phyloP scores from a whole-genome alignment of 2,888 invertebrate species.

The Chloromyia formosa region DNA sequence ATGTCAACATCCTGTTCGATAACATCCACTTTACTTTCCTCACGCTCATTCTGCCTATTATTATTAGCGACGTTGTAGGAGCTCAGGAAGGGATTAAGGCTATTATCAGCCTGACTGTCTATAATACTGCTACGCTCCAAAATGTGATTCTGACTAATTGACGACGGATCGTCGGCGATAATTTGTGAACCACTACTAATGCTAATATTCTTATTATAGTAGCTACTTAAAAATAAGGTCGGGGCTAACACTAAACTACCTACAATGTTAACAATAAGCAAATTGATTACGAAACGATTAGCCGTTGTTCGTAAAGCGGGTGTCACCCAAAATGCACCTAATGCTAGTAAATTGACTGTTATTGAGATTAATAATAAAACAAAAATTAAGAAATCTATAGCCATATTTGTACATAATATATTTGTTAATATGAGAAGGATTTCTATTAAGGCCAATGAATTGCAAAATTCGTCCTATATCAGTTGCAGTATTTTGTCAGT shows the following conservation, averaged over 20 bases:
- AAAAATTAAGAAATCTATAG: slow-evolving; percentile 64
- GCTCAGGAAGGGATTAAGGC: slow-evolving; percentile 4
- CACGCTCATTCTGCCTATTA: background rate
- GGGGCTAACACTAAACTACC: slow-evolving; percentile 62
- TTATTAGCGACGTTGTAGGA: background rate
- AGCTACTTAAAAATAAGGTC: slow-evolving; percentile 56
- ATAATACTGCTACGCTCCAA: slow-evolving; percentile 35
- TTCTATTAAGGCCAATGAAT: background rate
- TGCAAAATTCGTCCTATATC: no score
- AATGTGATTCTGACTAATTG: background rate
- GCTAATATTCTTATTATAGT: background rate
- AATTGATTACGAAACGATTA: slow-evolving; percentile 64
- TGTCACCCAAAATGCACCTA: slow-evolving; percentile 65
- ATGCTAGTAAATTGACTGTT: slow-evolving; percentile 62
- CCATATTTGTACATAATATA: slow-evolving; percentile 58
- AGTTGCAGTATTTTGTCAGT: no score
- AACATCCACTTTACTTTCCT: background rate
- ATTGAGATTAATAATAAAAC: slow-evolving; percentile 63
- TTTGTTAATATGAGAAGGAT: slow-evolving; percentile 39
- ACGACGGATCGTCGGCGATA: background rate
- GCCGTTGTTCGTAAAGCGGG: slow-evolving; percentile 64
- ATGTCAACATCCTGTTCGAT: slow-evolving; percentile 30
- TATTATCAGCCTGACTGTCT: background rate
- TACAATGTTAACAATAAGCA: slow-evolving; percentile 62
- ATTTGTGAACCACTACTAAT: slow-evolving; percentile 13